Conservation (phyloP, 2,113 vertebrate genomes). For the Ceuthmochares aereus region DNA sequence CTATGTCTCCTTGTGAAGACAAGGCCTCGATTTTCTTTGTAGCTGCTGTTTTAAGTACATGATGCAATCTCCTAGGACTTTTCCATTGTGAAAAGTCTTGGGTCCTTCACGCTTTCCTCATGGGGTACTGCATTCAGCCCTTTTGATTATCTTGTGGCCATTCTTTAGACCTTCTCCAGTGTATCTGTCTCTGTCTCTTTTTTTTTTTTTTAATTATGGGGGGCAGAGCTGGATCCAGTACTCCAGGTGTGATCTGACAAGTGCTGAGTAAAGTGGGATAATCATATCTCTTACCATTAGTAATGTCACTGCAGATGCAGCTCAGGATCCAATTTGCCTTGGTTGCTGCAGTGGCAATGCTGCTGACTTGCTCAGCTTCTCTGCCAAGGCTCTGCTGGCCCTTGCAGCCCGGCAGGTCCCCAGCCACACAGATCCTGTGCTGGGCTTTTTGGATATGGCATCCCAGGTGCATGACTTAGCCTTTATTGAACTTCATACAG, state of each 20-base stretch:
- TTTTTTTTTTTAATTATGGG: background rate
- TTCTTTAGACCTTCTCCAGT: background rate
- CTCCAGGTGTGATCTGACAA: background rate
- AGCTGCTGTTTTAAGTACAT: background rate
- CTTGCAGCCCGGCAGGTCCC: background rate
- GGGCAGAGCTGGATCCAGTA: too few species aligned
- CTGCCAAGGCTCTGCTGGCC: rapidly evolving
- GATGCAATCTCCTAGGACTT: background rate
- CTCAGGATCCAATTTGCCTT: background rate
- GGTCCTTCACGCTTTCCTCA: background rate
- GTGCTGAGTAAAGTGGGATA: background rate
- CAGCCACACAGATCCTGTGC: background rate
- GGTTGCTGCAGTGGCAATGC: background rate
- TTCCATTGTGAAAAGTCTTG: background rate
- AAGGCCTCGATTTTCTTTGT: too few species aligned
- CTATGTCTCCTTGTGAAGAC: too few species aligned
- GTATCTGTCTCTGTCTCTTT: background rate
- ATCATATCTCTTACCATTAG: background rate
- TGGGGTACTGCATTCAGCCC: too few species aligned
- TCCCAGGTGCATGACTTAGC: background rate
- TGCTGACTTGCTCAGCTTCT: background rate
- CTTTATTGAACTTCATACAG: background rate
- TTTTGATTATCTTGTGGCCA: background rate
- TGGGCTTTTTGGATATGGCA: background rate
- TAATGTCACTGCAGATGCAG: background rate